A percentile compares a stretch with the other conserved stretches of the same genome.
Evolutionary conservation across 1,140 invertebrate genomes (phyloP).

Genomic region (Cryptotermes secundus): DNA sequence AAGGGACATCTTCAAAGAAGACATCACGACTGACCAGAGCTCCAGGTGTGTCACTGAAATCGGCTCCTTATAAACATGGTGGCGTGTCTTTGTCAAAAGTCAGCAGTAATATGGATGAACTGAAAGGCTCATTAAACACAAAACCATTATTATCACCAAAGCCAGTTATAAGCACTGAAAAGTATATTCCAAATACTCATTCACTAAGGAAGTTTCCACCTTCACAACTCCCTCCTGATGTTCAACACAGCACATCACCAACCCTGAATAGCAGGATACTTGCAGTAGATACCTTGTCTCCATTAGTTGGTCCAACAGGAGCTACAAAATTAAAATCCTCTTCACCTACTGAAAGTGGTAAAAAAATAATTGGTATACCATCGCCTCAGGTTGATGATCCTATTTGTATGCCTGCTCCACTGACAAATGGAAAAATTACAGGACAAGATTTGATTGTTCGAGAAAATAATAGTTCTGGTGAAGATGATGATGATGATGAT

Average conservation of each 20-base stretch:
- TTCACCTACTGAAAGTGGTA: neutral
- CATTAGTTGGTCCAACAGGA: neutral
- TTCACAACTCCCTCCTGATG: neutral
- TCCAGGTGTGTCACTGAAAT: neutral
- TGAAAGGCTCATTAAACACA: neutral
- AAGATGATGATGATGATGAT: slow-evolving; percentile 39
- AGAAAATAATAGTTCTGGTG: slow-evolving; percentile 41
- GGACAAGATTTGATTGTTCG: slow-evolving; percentile 42
- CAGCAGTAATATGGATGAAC: neutral
- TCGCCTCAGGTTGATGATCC: neutral
- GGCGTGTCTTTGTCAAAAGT: neutral
- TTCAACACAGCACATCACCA: neutral
- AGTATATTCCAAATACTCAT: neutral
- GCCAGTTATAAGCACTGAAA: slow-evolving; percentile 6
- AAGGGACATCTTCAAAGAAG: slow-evolving; percentile 47
- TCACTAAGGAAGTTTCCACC: neutral
- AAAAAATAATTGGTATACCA: too few relatives aligned
- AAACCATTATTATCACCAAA: slow-evolving; percentile 26
- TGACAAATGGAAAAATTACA: slow-evolving; percentile 28
- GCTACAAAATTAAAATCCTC: slow-evolving; percentile 19
- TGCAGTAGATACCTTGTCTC: neutral
- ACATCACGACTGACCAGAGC: neutral
- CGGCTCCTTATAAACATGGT: neutral
- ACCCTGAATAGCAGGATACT: neutral
- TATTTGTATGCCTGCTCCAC: neutral